phyloP scores from a whole-genome alignment of 2,888 invertebrate genomes.

The Andrena marginata region DNA sequence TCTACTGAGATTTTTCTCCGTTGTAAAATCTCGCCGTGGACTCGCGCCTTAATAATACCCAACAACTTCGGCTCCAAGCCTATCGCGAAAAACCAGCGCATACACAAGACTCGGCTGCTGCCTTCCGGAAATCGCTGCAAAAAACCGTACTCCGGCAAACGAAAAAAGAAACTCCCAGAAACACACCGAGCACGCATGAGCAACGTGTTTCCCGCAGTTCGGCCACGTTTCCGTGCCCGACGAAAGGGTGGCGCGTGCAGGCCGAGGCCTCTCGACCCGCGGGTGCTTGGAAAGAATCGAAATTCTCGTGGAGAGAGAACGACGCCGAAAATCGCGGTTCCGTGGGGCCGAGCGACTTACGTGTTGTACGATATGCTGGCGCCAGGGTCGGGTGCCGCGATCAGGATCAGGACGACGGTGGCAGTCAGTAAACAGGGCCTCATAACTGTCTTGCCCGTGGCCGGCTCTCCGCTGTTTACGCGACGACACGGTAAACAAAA shows the following conservation, averaged over 20 bases:
- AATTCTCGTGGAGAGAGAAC: background rate
- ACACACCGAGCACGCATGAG: background rate
- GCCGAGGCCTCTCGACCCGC: background rate
- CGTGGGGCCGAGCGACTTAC: constrained; percentile 73
- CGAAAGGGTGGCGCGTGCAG: constrained; percentile 14
- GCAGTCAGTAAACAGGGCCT: constrained; percentile 74
- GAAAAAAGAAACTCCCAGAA: background rate
- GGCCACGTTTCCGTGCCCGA: constrained; percentile 13
- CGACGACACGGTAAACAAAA: constrained; percentile 72
- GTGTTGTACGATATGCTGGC: constrained; percentile 79
- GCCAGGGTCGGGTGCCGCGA: constrained; percentile 74
- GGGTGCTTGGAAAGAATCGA: background rate
- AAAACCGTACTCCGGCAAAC: background rate
- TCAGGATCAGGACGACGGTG: constrained; percentile 76
- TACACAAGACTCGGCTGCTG: too few relatives aligned
- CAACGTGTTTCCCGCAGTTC: constrained; percentile 2
- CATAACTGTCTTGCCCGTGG: constrained; percentile 70
- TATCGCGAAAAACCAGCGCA: too few relatives aligned
- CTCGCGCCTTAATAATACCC: too few relatives aligned
- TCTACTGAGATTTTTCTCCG: too few relatives aligned
- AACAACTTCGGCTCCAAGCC: too few relatives aligned
- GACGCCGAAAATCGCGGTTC: background rate
- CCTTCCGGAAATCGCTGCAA: background rate
- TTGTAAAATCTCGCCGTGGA: too few relatives aligned
- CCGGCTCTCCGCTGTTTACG: constrained; percentile 66